These are phyloP conservation scores for Rhadinocentrus ornatus DNA, from an alignment of 2,797 vertebrate species.

Conservation along the genomic window DNA sequence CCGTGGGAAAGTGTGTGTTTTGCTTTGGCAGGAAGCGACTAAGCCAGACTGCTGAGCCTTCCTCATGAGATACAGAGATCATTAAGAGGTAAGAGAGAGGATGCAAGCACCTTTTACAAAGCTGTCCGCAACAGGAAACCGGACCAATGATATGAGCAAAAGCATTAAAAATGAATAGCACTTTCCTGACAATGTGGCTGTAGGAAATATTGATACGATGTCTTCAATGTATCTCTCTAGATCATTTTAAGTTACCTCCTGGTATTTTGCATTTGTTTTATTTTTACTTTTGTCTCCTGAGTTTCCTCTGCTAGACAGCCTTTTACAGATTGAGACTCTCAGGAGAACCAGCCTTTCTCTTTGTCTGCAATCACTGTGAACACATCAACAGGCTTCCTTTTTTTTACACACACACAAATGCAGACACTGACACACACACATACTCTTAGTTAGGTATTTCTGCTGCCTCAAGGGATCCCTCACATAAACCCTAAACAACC, in stretches of 20 bases:
- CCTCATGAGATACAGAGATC: conserved; percentile 45
- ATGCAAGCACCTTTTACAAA: conserved; percentile 48
- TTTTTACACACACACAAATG: conserved; percentile 19
- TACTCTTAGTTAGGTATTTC: conserved; percentile 45
- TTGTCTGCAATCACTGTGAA: conserved; percentile 53
- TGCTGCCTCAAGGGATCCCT: conserved; percentile 41
- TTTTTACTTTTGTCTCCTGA: conserved; percentile 20
- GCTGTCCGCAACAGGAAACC: conserved; percentile 17
- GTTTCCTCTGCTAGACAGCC: conserved; percentile 40
- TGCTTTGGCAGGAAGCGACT: conserved; percentile 55
- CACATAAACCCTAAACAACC: conserved; percentile 45
- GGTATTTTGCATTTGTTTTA: conserved; percentile 21
- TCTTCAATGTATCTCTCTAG: conserved; percentile 38
- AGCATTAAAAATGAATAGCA: not conserved
- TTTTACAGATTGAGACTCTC: conserved; percentile 59
- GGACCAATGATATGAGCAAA: conserved; percentile 22
- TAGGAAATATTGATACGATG: conserved; percentile 1
- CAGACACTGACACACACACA: conserved; percentile 19
- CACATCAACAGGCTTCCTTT: conserved; percentile 39
- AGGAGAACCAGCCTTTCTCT: conserved; percentile 52
- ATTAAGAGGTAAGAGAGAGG: conserved; percentile 42
- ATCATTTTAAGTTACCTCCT: conserved; percentile 26
- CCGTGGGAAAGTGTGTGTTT: conserved; percentile 40
- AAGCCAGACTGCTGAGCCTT: conserved; percentile 47
- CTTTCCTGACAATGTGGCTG: conserved; percentile 4